These are phyloP conservation scores for Natator depressus DNA, from an alignment of 2,113 vertebrate species.

Conservation along the genomic window DNA sequence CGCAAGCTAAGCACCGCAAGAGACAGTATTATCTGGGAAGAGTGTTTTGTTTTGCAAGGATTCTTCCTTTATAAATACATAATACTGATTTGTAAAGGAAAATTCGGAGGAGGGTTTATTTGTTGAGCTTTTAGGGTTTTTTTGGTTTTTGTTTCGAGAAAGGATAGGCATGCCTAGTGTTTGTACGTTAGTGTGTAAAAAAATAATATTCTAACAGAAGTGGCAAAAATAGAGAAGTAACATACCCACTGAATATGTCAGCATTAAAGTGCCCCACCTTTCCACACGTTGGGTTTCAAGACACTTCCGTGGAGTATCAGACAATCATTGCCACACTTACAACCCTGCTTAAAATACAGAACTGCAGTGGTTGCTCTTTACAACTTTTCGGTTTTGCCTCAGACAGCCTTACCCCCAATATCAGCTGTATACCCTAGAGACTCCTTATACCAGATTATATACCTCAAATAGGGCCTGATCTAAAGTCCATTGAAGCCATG, in stretches of 20 bases:
- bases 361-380: background rate
- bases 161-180: too few relatives aligned
- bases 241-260: background rate
- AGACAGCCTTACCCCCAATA: background rate
- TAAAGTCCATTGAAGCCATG: background rate
- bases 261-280: background rate
- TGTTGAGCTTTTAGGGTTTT: background rate
- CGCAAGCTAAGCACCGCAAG: background rate
- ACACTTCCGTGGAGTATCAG: fast-evolving
- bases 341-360: background rate
- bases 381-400: background rate
- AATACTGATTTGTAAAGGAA: background rate
- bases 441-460: background rate
- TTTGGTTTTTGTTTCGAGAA: background rate
- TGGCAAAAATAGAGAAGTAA: background rate
- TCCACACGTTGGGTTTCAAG: background rate
- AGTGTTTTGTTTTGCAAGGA: background rate
- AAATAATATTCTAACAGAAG: background rate
- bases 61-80: background rate
- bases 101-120: background rate
- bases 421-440: background rate
- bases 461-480: background rate
- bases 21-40: background rate
- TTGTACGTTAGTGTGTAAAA: background rate
- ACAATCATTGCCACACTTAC: background rate